Percentiles rank a stretch among this genome's conserved stretches.
Conservation (phyloP, 2,888 invertebrate species). For the Pharmacophagus antenor region DNA sequence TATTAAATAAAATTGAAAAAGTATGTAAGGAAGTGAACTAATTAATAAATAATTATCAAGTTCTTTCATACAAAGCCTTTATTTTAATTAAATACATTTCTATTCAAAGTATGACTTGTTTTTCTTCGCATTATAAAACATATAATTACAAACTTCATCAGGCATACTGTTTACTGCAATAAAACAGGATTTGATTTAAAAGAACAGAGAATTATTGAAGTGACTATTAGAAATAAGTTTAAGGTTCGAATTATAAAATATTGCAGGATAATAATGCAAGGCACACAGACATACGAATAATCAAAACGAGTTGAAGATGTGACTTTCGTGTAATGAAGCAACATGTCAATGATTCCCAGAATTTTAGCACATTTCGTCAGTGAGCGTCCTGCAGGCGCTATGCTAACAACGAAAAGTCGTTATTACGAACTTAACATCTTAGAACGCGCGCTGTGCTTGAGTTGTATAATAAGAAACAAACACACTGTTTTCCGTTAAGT, state of each 20-base stretch:
- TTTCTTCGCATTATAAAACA: too few relatives aligned
- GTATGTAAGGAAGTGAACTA: too few relatives aligned
- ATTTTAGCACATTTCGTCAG: slow-evolving; percentile 54
- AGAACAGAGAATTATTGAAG: too few relatives aligned
- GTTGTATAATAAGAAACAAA: slow-evolving; percentile 57
- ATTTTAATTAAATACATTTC: too few relatives aligned
- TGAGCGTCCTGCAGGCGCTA: slow-evolving; percentile 50
- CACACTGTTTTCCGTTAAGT: slow-evolving; percentile 21
- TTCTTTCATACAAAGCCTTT: too few relatives aligned
- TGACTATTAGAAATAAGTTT: too few relatives aligned
- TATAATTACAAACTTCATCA: too few relatives aligned
- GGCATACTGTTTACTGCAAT: too few relatives aligned
- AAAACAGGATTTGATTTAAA: too few relatives aligned
- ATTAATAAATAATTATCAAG: too few relatives aligned
- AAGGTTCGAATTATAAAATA: too few relatives aligned
- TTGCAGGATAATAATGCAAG: slow-evolving; percentile 53
- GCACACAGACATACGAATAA: slow-evolving; percentile 62
- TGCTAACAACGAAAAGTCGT: slow-evolving; percentile 54
- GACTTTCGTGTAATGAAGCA: slow-evolving; percentile 72
- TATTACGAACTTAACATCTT: slow-evolving; percentile 43
- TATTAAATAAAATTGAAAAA: not conserved
- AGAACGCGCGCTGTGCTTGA: slow-evolving; percentile 44
- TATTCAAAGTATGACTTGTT: too few relatives aligned
- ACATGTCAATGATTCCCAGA: slow-evolving; percentile 70
- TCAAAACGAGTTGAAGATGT: slow-evolving; percentile 74